Evolutionary conservation across 2,113 vertebrate species (phyloP).

Genomic region (Mobula hypostoma): DNA sequence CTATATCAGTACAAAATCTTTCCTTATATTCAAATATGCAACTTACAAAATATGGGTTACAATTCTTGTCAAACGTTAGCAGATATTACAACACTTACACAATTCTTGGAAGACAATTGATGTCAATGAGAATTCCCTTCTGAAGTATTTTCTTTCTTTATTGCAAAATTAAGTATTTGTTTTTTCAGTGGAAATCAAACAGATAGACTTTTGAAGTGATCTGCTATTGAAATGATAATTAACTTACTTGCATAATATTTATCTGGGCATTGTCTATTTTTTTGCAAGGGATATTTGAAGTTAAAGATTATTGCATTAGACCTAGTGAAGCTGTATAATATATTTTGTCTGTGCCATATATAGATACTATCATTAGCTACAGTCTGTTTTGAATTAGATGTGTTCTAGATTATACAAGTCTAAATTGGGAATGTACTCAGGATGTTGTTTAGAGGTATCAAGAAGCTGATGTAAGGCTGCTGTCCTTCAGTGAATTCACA

Average conservation of each 20-base stretch:
- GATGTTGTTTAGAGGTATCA: neutral
- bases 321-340: neutral
- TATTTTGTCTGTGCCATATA: neutral
- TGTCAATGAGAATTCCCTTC: neutral
- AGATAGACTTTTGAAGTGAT: too few species aligned
- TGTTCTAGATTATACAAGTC: neutral
- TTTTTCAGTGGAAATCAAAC: neutral
- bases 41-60: neutral
- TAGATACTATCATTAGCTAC: neutral
- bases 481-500: constrained; percentile 31
- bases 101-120: neutral
- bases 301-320: neutral
- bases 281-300: neutral
- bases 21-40: neutral
- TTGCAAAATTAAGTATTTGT: neutral
- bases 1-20: too few species aligned
- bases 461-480: constrained; percentile 34
- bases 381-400: neutral
- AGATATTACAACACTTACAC: neutral
- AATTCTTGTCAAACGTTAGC: neutral
- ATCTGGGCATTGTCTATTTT: neutral
- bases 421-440: neutral
- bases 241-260: neutral
- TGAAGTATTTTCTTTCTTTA: neutral
- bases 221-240: too few species aligned